Base-by-base conservation (phyloP, 1,140 invertebrate species). In the Drosophila lowei region DNA sequence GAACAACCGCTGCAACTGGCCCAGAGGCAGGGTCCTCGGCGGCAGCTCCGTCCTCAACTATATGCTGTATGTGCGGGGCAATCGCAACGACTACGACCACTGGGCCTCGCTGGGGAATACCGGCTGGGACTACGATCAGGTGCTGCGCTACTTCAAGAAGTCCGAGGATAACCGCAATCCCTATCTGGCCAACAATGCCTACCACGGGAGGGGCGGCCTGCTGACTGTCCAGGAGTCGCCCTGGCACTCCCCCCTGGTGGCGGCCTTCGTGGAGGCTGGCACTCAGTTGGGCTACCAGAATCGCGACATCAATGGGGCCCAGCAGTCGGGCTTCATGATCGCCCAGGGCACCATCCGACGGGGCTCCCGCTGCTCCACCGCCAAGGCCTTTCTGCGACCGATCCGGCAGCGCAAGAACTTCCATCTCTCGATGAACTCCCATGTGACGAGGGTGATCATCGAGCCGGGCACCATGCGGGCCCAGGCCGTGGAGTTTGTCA, bases 31-130 rank as follows among this genome's bases (percentile, higher is more conserved):
- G 86, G 95, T 97, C 0, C 92, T 97, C 0, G 98, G 98, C 2
- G 98, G 98, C 0, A 97, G 96, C 1, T 97, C 96, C 47, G 96
- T 97, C 0, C 92, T 99, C 0, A 99, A 99, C 90, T 98, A 98
- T 77, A 98, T 99, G 98, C 93, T 98, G 0, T 99, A 99, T 90
- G 97, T 91, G 6, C 92, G 98, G 68, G 98, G 96, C 48, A 94
- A 95, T 91, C 93, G 92, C 72, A 92, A 94, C 34, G 98, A 99
- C 86, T 99, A 97, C 84, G 96, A 99, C 85, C 92, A 95, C 28
- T 99, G 98, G 98, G 96, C 97, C 63, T 93, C 94, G 9, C 79
- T 95, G 23, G 98, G 98, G 0, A 97, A 98, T 85, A 92, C 94
- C 0, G 95, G 97, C 7, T 99, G 98, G 98, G 95, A 95, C 1